Conservation (phyloP, 2,888 invertebrate genomes). For the Drosophila kokeensis region DNA sequence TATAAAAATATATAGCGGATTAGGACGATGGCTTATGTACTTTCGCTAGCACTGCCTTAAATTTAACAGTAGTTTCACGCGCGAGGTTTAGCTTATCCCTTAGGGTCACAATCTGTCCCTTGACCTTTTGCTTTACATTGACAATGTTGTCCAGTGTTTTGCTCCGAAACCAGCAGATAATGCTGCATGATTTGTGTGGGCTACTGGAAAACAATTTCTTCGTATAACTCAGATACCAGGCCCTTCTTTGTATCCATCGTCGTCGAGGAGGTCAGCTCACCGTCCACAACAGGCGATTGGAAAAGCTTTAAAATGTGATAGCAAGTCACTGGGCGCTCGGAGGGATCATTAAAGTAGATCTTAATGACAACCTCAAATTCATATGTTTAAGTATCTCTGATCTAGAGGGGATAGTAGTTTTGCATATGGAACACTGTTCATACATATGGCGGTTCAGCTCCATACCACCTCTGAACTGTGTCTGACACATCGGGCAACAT, state of each 20-base stretch:
- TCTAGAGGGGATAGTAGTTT: too few relatives aligned
- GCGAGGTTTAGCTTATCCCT: conserved; percentile 94
- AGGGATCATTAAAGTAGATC: conserved; percentile 98
- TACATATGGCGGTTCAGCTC: too few relatives aligned
- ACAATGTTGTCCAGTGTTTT: conserved; percentile 90
- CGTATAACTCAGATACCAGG: conserved; percentile 96
- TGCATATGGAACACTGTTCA: too few relatives aligned
- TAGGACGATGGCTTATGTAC: conserved; percentile 79
- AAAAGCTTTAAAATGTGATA: conserved; percentile 98
- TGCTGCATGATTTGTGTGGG: conserved; percentile 96
- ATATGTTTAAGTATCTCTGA: too few relatives aligned
- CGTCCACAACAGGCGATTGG: conserved; percentile 89
- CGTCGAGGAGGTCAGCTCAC: conserved; percentile 77
- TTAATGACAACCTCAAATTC: conserved; percentile 99
- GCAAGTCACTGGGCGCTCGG: conserved; percentile 94
- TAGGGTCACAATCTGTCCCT: conserved; percentile 92
- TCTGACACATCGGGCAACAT: too few relatives aligned
- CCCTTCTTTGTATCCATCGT: conserved; percentile 88
- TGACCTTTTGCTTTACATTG: conserved; percentile 92
- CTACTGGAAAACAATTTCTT: conserved; percentile 97
- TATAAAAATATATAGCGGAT: not conserved
- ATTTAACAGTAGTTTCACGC: conserved; percentile 93
- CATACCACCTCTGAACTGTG: too few relatives aligned
- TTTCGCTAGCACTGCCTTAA: conserved; percentile 90
- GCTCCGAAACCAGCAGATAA: conserved; percentile 89